Base-by-base conservation (phyloP, 2,888 invertebrate species). In the Ophion obscuratus region DNA sequence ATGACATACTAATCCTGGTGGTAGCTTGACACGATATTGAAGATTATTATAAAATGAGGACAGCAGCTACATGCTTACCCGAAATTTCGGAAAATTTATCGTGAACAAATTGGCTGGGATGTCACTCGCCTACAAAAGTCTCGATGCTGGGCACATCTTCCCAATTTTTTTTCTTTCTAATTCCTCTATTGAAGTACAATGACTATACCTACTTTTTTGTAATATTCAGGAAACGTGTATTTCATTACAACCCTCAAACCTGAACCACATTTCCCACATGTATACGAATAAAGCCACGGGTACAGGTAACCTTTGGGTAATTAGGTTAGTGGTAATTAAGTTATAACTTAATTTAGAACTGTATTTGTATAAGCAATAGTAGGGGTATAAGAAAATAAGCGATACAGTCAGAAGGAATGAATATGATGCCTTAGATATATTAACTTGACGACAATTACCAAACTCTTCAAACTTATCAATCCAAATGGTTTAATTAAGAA, bases 1-100 rank as follows among this genome's bases (percentile, higher is more conserved):
- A 68, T 68, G 44, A 68, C 44, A 20, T 47, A 44, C 20, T 20
- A 68, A 44, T 68, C 20, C 44, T 68, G 5, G 20, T 57, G 53
- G 11, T 70, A 9, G 5, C n/a, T 17, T 17, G 27, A 47, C 7
- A 57, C 47, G 44, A 47, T 68, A 47, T 47, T 47, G 9, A 68
- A 47, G 47, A 14, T 68, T 40, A 27, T 47, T 14, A 44, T 14
- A 1, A 47, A 20, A 24, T 27, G 47, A 47, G n/a, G 10, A 47
- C 24, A 7, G 7, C 11, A 2, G 24, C 17, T 14, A 27, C 20
- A 67, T 0, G 53, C 3, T 40, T 53, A 53, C 17, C 11, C 53
- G 17, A 17, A 53, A 53, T 53, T 14, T 53, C 53, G 3, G 53
- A 17, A 53, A 14, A 14, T 53, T 17, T 53, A 14, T 14, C 17